phyloP scores from a whole-genome alignment of 1,140 invertebrate species.

The Linepithema humile region DNA sequence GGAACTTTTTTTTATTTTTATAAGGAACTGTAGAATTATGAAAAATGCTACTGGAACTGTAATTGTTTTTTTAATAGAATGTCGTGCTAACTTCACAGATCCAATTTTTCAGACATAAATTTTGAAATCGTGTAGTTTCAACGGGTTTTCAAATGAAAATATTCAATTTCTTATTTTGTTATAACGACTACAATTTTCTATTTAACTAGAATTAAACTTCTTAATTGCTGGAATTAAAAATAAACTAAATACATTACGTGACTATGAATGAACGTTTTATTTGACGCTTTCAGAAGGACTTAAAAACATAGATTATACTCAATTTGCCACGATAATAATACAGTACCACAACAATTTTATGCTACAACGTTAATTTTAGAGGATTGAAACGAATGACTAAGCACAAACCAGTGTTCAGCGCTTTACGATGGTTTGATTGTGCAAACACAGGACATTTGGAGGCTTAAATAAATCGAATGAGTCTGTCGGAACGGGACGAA shows the following conservation, averaged over 20 bases:
- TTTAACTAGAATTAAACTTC: too few relatives aligned
- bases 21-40: too few relatives aligned
- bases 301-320: slow-evolving; percentile 22
- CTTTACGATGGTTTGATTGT: slow-evolving; percentile 28
- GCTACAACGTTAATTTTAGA: slow-evolving; percentile 35
- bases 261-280: slow-evolving; percentile 12
- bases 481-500: neutral
- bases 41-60: too few relatives aligned
- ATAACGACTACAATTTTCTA: too few relatives aligned
- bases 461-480: neutral
- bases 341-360: neutral
- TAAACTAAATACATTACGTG: neutral
- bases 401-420: neutral
- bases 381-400: neutral
- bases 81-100: too few relatives aligned
- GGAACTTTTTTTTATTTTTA: too few relatives aligned
- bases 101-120: neutral
- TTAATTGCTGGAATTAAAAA: neutral
- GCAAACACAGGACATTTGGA: neutral
- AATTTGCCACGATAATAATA: neutral
- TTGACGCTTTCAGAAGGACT: neutral
- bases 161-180: neutral
- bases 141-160: neutral
- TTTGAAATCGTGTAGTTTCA: neutral
- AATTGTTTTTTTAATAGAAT: too few relatives aligned